These are phyloP conservation scores for Mantis religiosa DNA, from an alignment of 2,888 invertebrate species.

Conservation along the genomic window DNA sequence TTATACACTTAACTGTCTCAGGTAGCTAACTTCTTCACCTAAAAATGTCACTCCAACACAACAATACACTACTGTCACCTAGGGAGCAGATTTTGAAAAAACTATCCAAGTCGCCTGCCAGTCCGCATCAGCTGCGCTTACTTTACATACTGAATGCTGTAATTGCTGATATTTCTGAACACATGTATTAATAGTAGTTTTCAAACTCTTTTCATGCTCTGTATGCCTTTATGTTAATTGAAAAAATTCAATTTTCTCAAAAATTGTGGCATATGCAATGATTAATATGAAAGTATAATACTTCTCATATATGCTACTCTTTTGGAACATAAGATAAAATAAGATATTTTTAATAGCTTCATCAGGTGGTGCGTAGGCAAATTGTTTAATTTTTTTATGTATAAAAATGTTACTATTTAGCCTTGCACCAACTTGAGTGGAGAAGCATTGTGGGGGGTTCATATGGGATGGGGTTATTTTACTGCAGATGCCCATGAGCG, in stretches of 20 bases:
- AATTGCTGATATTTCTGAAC: too few species aligned
- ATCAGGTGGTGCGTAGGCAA: neutral
- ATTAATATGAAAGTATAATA: neutral
- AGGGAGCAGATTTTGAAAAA: too few species aligned
- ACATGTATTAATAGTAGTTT: too few species aligned
- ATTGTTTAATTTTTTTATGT: neutral
- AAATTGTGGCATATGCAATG: neutral
- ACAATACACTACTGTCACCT: too few species aligned
- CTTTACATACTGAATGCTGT: too few species aligned
- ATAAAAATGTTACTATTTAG: neutral
- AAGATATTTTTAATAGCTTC: neutral
- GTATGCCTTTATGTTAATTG: neutral
- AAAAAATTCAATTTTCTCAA: neutral
- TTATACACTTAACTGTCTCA: too few species aligned
- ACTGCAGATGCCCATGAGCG: constrained; percentile 56
- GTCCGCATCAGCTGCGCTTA: too few species aligned
- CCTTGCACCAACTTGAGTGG: neutral
- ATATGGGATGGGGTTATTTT: constrained; percentile 13
- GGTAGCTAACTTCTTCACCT: too few species aligned
- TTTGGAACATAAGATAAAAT: neutral
- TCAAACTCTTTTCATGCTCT: neutral
- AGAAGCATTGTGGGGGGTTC: constrained; percentile 3
- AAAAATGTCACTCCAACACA: too few species aligned
- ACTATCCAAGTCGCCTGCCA: too few species aligned
- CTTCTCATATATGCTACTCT: neutral